phyloP scores from a whole-genome alignment of 1,140 invertebrate species.

The Bombus pascuorum region DNA sequence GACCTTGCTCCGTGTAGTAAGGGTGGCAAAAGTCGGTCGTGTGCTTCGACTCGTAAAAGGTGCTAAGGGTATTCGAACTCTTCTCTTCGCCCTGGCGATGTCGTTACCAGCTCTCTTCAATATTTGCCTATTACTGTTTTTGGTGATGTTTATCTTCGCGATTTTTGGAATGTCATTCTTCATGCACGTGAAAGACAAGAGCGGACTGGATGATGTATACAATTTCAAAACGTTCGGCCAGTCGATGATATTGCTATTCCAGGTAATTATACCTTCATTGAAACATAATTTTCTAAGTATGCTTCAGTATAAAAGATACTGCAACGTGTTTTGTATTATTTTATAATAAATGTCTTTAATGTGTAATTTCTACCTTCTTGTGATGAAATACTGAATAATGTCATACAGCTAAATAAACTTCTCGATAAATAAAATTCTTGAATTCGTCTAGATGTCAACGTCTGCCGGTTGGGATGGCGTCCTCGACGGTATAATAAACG shows the following conservation, averaged over 20 bases:
- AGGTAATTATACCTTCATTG: conserved; percentile 83
- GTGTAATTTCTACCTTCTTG: too few relatives aligned
- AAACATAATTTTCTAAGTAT: too few relatives aligned
- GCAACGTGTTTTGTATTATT: too few relatives aligned
- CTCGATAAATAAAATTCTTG: background rate
- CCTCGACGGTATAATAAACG: conserved; percentile 97
- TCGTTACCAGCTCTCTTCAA: conserved; percentile 99
- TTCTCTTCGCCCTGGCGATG: conserved; percentile 98
- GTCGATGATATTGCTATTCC: conserved; percentile 98
- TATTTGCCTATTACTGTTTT: conserved; percentile 98
- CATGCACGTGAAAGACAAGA: conserved; percentile 97
- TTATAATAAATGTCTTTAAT: too few relatives aligned
- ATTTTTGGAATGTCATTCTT: conserved; percentile 99
- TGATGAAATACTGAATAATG: too few relatives aligned
- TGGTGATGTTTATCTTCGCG: conserved; percentile 99
- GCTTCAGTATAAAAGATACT: too few relatives aligned
- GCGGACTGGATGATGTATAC: conserved; percentile 97
- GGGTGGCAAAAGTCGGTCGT: conserved; percentile 98
- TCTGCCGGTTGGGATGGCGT: conserved; percentile 99
- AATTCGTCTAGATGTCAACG: conserved; percentile 93
- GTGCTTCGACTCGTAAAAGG: conserved; percentile 98
- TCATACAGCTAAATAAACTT: too few relatives aligned
- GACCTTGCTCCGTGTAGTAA: conserved; percentile 97
- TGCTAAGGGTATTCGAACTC: conserved; percentile 97
- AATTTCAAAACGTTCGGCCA: conserved; percentile 99